These are phyloP conservation scores for Hymenopus coronatus DNA, from an alignment of 2,888 invertebrate species.

Conservation along the genomic window DNA sequence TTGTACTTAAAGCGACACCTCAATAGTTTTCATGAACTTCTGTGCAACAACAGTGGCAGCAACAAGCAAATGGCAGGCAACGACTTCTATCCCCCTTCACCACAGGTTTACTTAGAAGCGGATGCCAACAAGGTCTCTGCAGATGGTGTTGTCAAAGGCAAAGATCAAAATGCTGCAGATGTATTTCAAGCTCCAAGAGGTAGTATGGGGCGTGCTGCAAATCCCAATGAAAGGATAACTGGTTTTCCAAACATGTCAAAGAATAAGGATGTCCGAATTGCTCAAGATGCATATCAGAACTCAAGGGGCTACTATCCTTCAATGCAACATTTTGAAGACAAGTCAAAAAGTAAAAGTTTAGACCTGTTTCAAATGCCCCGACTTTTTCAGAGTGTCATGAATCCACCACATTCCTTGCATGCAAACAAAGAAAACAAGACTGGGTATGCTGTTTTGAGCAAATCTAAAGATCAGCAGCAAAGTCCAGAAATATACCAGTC, in stretches of 20 bases:
- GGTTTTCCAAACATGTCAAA: not conserved
- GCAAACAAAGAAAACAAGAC: not conserved
- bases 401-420: not conserved
- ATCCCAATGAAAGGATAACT: not conserved
- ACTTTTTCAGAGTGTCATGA: not conserved
- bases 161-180: not conserved
- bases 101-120: slow-evolving; percentile 22
- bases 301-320: not conserved
- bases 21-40: slow-evolving; percentile 53
- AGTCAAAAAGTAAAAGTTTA: not conserved
- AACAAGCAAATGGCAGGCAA: not conserved
- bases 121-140: not conserved
- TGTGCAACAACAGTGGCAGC: slow-evolving; percentile 11
- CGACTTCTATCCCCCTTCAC: slow-evolving; percentile 22
- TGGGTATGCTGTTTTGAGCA: not conserved
- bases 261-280: not conserved
- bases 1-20: slow-evolving; percentile 61
- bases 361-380: slow-evolving; percentile 9
- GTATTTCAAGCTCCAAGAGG: not conserved
- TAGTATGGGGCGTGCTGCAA: not conserved
- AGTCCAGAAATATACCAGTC: not conserved
- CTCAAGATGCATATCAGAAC: not conserved
- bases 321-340: not conserved
- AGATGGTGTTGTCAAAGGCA: not conserved
- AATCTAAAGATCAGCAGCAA: not conserved